Conservation (phyloP, 2,113 vertebrate species). For the Tachuris rubrigastra region DNA sequence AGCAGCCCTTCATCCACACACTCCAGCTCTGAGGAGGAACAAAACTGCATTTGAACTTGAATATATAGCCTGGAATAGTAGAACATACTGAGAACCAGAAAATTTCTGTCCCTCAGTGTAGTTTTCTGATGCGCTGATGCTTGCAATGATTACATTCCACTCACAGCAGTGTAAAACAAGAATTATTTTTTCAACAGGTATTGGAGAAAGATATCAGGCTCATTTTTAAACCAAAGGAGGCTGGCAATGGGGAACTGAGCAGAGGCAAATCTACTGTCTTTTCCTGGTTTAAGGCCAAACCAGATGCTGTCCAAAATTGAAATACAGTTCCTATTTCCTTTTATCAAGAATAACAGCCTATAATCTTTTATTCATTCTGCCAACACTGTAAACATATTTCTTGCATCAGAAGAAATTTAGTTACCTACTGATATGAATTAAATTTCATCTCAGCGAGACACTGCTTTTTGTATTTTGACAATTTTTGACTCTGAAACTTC, state of each 20-base stretch:
- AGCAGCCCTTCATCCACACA: conserved; percentile 86
- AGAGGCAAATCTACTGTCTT: neutral
- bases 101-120: neutral
- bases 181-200: neutral
- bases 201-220: neutral
- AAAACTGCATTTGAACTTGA: neutral
- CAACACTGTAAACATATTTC: neutral
- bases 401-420: neutral
- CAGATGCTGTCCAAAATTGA: neutral
- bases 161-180: neutral
- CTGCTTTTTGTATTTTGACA: neutral
- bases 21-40: conserved; percentile 79
- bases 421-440: neutral
- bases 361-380: neutral
- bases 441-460: neutral
- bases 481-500: neutral
- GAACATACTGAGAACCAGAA: neutral
- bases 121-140: neutral
- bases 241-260: neutral
- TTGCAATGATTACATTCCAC: neutral
- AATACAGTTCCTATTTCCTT: neutral
- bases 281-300: neutral
- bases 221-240: neutral
- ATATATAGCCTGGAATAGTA: neutral
- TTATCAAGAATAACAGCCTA: neutral